phyloP scores from a whole-genome alignment of 2,888 invertebrate genomes.

The Luperina testacea region DNA sequence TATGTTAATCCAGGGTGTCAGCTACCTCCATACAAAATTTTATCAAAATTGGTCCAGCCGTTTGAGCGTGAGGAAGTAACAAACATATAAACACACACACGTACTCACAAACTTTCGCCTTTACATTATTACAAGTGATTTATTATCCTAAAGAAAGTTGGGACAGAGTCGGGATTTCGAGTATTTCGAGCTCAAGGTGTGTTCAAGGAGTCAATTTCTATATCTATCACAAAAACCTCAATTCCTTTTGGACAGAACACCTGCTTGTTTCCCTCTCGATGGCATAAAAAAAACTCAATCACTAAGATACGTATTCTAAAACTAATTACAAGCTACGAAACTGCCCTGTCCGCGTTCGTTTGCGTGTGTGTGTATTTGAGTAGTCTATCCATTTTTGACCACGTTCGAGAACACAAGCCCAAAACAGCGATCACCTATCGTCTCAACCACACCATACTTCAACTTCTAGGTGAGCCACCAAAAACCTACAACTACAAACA shows the following conservation, averaged over 20 bases:
- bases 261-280: neutral
- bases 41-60: too few species aligned
- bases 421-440: neutral
- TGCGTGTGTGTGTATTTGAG: neutral
- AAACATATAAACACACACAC: too few species aligned
- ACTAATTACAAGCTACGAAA: neutral
- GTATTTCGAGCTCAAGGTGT: neutral
- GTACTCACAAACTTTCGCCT: too few species aligned
- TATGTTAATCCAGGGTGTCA: too few species aligned
- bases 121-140: too few species aligned
- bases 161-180: neutral
- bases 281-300: neutral
- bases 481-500: constrained; percentile 37
- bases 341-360: neutral
- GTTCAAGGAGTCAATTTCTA: neutral
- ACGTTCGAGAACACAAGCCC: neutral
- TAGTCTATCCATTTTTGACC: neutral
- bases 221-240: neutral
- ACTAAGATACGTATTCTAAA: neutral
- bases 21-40: too few species aligned
- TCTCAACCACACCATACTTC: neutral
- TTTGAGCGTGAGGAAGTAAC: too few species aligned
- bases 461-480: constrained; percentile 11
- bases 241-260: neutral
- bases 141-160: neutral